phyloP scores from a whole-genome alignment of 2,888 invertebrate species.

The Brachyptera putata region DNA sequence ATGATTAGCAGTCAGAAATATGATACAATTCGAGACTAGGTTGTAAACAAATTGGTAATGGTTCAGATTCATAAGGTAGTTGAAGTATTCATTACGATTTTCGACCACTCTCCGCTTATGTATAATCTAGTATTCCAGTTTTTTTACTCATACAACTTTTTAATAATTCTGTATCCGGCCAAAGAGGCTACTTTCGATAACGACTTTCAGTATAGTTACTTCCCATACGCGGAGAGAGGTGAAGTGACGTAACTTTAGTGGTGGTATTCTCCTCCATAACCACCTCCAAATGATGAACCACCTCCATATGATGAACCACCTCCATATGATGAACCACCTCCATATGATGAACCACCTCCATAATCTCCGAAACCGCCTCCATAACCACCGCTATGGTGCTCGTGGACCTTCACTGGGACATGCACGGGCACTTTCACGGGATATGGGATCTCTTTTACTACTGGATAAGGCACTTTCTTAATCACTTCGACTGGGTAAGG shows the following conservation, averaged over 20 bases:
- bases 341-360: conserved; percentile 10
- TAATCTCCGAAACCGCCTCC: conserved; percentile 39
- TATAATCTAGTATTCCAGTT: neutral
- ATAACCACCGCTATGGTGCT: conserved; percentile 39
- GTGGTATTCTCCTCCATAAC: conserved; percentile 23
- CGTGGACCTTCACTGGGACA: conserved; percentile 47
- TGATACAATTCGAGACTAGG: conserved; percentile 13
- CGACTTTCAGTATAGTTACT: neutral
- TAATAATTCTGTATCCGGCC: conserved; percentile 1
- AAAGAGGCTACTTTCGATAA: neutral
- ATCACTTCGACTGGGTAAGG: conserved; percentile 36
- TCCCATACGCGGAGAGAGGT: neutral
- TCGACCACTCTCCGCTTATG: no score
- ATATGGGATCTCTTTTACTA: conserved; percentile 43
- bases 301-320: conserved; percentile 14
- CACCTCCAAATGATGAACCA: conserved; percentile 25
- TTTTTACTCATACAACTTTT: conserved; percentile 1
- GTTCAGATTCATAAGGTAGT: conserved; percentile 1
- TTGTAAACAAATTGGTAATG: conserved; percentile 8
- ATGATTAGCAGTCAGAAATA: neutral
- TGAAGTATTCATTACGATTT: neutral
- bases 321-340: conserved; percentile 10
- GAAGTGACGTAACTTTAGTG: neutral
- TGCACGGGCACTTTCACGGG: conserved; percentile 48
- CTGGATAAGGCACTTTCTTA: conserved; percentile 44